Base-by-base conservation (phyloP, 2,888 invertebrate species). In the Platycheirus albimanus region DNA sequence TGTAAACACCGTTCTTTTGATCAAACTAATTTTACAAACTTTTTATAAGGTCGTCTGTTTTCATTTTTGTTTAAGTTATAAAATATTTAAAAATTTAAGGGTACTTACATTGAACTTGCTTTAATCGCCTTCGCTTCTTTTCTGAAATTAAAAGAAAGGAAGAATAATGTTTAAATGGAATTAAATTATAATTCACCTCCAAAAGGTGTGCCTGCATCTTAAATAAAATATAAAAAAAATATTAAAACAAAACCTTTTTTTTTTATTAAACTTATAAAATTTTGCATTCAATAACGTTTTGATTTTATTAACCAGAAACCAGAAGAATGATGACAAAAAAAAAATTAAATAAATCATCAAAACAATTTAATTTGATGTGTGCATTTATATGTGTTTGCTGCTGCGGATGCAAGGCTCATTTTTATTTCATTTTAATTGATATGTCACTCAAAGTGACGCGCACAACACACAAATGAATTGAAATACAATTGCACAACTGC, bases 341-440 rank as follows among this genome's bases (percentile, higher is more conserved):
- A 43, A 58, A 43, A 28, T 7, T 43, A 28, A 43, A 61, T 28
- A 41, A 61, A 61, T 30, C 30, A 61, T 61, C 45, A 19, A 30
- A 38, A 61, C 54, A 33, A 54, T 45, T 61, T 61, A 45, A 45
- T 45, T 33, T 54, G 49, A 66, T 61, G 54, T 45, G 38, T 45
- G 67, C 43, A 5, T 33, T 33, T 33, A 2, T 61, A 30, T 30
- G 17, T 33, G 66, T 64, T 72, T 24, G 24, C n/a, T n/a, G n/a
- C n/a, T n/a, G 71, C 64, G 56, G 58, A 58, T 66, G 24, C 15
- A 45, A 41, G 33, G 70, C 54, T 45, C 19, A 64, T 41, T 63
- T n/a, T 75, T 41, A 77, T 71, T 66, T 66, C 33, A 66, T 81
- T 71, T 81, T 81, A 81, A 81, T 81, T 76, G 66, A 76, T 81